Conservation (phyloP, 2,113 vertebrate species). For the Stomatorhinus ivindoensis region DNA sequence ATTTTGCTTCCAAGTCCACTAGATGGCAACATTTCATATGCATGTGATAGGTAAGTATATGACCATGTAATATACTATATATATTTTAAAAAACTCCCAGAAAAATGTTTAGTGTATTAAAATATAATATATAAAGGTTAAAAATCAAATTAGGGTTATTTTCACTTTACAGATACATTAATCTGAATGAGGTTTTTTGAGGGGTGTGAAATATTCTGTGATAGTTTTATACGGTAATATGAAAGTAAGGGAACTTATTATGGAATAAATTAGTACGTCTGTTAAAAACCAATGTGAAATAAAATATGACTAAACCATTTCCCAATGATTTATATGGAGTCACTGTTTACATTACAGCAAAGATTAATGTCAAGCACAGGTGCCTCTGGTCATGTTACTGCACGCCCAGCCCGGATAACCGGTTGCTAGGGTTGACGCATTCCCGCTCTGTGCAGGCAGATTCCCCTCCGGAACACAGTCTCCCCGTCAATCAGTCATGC, state of each 20-base stretch:
- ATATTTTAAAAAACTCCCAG: not conserved
- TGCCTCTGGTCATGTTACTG: not conserved
- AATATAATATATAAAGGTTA: not conserved
- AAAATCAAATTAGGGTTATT: not conserved
- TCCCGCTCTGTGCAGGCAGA: not conserved
- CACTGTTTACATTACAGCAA: not conserved
- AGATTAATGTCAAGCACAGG: not conserved
- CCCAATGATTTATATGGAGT: not conserved
- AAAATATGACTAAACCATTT: not conserved
- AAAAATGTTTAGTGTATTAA: not conserved
- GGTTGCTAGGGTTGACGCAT: not conserved
- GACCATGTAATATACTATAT: not conserved
- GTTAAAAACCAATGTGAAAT: not conserved
- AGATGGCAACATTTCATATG: not conserved
- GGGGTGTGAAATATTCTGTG: not conserved
- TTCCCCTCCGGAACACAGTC: not conserved
- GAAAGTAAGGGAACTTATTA: not conserved
- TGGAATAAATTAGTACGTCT: not conserved
- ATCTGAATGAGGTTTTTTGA: not conserved
- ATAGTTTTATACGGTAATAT: not conserved
- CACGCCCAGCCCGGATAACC: not conserved
- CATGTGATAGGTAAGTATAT: not conserved
- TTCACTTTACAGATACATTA: not conserved
- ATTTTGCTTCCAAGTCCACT: not conserved
- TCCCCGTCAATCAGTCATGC: not conserved